Evolutionary conservation across 1,140 invertebrate genomes (phyloP), one percentile per base, ranked within the genome.

Genomic region (Drosophila chauvacae): DNA sequence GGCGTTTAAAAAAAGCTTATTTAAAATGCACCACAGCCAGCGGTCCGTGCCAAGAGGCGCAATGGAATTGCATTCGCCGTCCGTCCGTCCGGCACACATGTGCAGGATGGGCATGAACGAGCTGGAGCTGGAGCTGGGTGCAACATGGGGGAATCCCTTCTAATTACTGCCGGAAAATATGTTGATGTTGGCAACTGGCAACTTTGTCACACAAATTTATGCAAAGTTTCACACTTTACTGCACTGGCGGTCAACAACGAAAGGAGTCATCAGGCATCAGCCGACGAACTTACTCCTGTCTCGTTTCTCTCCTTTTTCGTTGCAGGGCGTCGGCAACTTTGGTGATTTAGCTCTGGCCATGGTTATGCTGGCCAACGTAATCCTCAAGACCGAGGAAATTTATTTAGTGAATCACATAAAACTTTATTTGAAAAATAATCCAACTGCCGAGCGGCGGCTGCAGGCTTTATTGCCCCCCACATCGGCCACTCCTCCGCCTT

Each of bases 371-470:
- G 83, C 77, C 61, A 92, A 92, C 73, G 91, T 92, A 80, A 91
- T 92, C 72, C 86, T 90, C 33, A 92, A 92, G 70, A 91, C 91
- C 77, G 91, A 92, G 84, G 91, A 92, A 91, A 92, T 92, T 86
- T 92, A 92, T 92, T 91, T 92, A 79, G 82, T 92, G 85, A 92
- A 92, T 92, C 91, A 92, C 86, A 91, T 92, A 81, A 92, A 92
- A 90, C 91, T 92, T 87, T 91, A 91, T 91, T 90, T 92, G 83
- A 92, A 92, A 90, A 92, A 92, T 90, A 83, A 92, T 70, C 82
- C 86, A 75, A 80, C 61, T 55, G 80, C 77, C 77, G 85, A 82
- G 48, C 68, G 58, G 16, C 69, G 61, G 37, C 65, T 71, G 50
- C 81, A 37, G 68, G 70, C 69, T 26, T 39, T 23, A 23, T 41